Base-by-base conservation (phyloP, 2,888 invertebrate species). In the Blastobasis lacticolella region DNA sequence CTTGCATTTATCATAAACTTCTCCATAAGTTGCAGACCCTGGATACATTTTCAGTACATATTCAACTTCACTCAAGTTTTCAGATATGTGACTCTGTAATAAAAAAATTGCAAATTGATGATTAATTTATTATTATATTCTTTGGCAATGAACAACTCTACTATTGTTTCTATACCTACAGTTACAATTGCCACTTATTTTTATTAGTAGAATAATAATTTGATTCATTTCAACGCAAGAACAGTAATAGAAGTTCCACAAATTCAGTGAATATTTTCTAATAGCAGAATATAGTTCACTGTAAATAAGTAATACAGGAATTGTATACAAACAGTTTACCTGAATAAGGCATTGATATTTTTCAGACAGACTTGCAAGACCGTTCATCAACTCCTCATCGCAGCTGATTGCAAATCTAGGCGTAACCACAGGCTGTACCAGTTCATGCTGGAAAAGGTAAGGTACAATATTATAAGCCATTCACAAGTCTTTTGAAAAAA, bases 321-420 rank as follows among this genome's bases (percentile, higher is more conserved):
- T 23, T 1, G 3, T 23, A 23, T 23, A 23, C 1, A 23, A 23
- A 23, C 23, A 23, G 23, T 1, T 23, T 23, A 23, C 95, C 90
- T 96, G 97, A 64, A 96, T 91, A 56, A 91, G 91, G 52, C 95
- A 86, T 66, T 93, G 77, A 61, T 92, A 87, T 61, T 90, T 85
- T 47, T 84, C 80, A 0, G 96, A 94, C 50, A 97, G 80, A 49
- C 88, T 71, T 4, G 92, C 93, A 36, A 97, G 81, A 37, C 89
- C 82, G 51, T 76, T 84, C 90, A 97, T 90, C 5, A 95, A 86
- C n/a, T 91, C 81, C 67, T 89, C 87, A 55, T 93, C 91, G 70
- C 96, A 95, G 64, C 94, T 94, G 10, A 95, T 71, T 4, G 96
- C 96, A 86, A 97, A 97, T 65, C 95, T 89, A 45, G 97, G 97